Percentiles rank a stretch among this genome's conserved stretches.
phyloP scores from a whole-genome alignment of 1,140 invertebrate species.

The Drosophila triauraria region DNA sequence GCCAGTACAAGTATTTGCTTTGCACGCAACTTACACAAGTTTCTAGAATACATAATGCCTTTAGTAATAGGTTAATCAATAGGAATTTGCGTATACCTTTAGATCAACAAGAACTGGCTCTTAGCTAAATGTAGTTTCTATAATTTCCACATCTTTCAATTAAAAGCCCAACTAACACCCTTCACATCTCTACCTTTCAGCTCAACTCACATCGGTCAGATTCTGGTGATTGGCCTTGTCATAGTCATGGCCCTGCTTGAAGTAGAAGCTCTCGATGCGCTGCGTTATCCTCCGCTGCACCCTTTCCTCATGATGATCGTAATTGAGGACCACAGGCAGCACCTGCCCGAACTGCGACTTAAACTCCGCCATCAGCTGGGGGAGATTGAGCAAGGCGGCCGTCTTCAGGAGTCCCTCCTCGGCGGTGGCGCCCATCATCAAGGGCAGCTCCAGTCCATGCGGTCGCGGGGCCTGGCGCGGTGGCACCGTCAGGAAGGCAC shows the following conservation, averaged over 20 bases:
- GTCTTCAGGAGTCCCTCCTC: slow-evolving; percentile 89
- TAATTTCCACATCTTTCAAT: no score
- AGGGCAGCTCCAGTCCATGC: slow-evolving; percentile 87
- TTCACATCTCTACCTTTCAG: no score
- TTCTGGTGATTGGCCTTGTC: slow-evolving; percentile 85
- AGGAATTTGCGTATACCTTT: no score
- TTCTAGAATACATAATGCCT: neutral
- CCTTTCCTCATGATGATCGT: slow-evolving; percentile 86
- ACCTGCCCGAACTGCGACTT: slow-evolving; percentile 87
- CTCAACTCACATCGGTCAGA: slow-evolving; percentile 86
- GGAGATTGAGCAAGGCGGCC: slow-evolving; percentile 85
- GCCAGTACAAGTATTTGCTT: neutral
- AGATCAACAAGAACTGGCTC: no score
- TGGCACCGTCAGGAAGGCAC: slow-evolving; percentile 88
- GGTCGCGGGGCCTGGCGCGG: slow-evolving; percentile 86
- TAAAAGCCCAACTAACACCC: no score
- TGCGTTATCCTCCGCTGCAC: slow-evolving; percentile 85
- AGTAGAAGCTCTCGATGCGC: slow-evolving; percentile 88
- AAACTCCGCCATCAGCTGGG: slow-evolving; percentile 86
- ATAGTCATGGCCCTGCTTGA: slow-evolving; percentile 85
- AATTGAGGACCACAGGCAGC: slow-evolving; percentile 88
- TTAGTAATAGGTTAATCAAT: no score
- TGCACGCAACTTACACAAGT: neutral
- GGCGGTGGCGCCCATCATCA: slow-evolving; percentile 89
- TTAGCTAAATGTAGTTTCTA: no score